Base-by-base conservation (phyloP, 2,797 vertebrate species). In the Chanos chanos region DNA sequence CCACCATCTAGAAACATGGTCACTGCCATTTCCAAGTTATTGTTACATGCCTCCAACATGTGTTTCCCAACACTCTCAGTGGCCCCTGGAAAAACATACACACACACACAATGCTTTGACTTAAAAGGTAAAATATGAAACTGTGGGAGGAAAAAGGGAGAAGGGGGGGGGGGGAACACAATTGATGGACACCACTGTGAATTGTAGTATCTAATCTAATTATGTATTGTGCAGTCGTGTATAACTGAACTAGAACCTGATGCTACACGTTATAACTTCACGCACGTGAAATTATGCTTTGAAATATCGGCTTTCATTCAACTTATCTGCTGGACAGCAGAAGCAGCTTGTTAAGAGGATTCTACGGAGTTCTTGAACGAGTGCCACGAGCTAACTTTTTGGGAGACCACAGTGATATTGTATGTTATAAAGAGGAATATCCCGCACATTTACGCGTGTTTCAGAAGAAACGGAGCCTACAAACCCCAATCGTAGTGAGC, bases 1-100 rank as follows among this genome's bases (percentile, higher is more conserved):
- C 95, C 96, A 59, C 97, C 94, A 31, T 99, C 97, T 79, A 99
- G 83, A 81, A 97, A 99, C 97, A 99, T 99, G 37, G 95, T 99
- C 59, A 99, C 95, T 8, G 97, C 97, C 97, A 99, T 99, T 85
- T 99, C 95, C 82, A 99, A 83, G 67, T 99, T 99, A 77, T 96
- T 98, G 89, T 91, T 95, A 83, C 97, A 99, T 12, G 97, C 97
- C 82, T 99, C 97, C 9, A 99, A 84, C 95, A 99, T 99, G 41
- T 99, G 96, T 68, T 94, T 92, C 56, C 94, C 97, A 51, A 97
- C 92, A 48, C 95, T 99, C 76, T 99, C 96, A 66, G 93, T 95
- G 70, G 96, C 97, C 81, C 97, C 97, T 99, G 68, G 5, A 73
- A 82, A 0, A 69, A 63, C 4, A 21, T 36, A 61, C 1, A 36